These are phyloP conservation scores for Manis pentadactyla DNA, from an alignment of 2,797 vertebrate genomes.

Conservation along the genomic window DNA sequence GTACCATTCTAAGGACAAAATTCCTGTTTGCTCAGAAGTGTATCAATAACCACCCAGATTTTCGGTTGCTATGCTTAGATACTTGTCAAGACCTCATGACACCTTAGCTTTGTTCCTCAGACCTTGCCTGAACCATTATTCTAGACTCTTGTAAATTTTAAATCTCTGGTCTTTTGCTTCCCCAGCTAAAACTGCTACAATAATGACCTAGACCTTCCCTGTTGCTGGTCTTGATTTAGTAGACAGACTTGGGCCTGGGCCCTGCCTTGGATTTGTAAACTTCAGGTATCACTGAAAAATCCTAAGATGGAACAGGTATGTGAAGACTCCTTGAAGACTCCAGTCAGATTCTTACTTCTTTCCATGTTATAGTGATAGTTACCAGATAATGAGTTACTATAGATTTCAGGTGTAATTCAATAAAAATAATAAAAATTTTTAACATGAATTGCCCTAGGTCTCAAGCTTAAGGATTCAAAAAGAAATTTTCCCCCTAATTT, in stretches of 20 bases:
- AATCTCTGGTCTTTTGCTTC: neutral
- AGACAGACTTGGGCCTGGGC: neutral
- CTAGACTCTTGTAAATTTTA: neutral
- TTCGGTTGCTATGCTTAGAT: neutral
- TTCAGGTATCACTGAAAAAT: neutral
- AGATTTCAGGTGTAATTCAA: conserved; percentile 47
- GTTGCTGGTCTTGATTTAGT: neutral
- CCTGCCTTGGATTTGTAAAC: conserved; percentile 32
- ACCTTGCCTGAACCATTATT: neutral
- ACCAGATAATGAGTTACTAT: neutral
- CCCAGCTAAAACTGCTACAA: neutral
- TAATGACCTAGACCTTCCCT: neutral
- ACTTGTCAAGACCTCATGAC: neutral
- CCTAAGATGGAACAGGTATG: neutral
- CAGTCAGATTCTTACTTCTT: conserved; percentile 5
- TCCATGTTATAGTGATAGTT: neutral
- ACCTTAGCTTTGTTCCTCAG: neutral
- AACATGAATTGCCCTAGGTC: neutral
- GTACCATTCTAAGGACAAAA: neutral
- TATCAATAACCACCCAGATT: neutral
- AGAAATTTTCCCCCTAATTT: neutral
- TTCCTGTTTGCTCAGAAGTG: neutral
- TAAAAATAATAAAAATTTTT: neutral
- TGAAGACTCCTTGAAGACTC: conserved; percentile 7
- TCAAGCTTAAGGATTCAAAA: neutral